phyloP scores from a whole-genome alignment of 2,888 invertebrate genomes.

The Eurytoma californica region DNA sequence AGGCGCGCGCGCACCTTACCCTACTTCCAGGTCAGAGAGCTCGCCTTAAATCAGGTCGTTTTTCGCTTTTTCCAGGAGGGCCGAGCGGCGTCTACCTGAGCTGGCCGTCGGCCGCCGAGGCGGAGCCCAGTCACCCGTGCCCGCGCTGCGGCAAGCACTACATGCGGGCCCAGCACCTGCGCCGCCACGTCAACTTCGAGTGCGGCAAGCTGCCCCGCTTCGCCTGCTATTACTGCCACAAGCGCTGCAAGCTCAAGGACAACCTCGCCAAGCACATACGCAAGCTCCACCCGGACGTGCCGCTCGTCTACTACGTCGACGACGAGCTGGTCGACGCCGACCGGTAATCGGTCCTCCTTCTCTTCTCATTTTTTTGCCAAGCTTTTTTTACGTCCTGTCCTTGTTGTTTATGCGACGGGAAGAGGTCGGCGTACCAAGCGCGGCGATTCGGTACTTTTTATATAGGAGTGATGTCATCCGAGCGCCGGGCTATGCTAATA shows the following conservation, averaged over 20 bases:
- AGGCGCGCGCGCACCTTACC: neutral
- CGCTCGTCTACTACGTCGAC: constrained; percentile 23
- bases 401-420: too few species aligned
- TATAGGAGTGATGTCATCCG: too few species aligned
- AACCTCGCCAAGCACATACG: constrained; percentile 44
- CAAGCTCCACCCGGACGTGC: constrained; percentile 21
- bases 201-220: constrained; percentile 44
- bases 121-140: constrained; percentile 26
- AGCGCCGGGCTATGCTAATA: too few species aligned
- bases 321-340: neutral
- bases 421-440: too few species aligned
- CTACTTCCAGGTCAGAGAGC: too few species aligned
- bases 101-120: neutral
- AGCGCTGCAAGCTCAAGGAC: constrained; percentile 48
- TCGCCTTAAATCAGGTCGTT: neutral
- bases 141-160: constrained; percentile 34
- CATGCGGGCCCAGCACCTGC: constrained; percentile 63
- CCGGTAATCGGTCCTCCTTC: too few species aligned
- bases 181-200: constrained; percentile 53
- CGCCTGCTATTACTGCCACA: constrained; percentile 33
- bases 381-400: too few species aligned
- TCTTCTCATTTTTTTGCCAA: too few species aligned
- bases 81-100: neutral
- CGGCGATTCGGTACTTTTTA: too few species aligned
- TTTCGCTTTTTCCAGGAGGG: neutral